A percentile compares a stretch with the other conserved stretches of the same genome.
phyloP scores from a whole-genome alignment of 2,888 invertebrate genomes.

The Tuberolachnus salignus region DNA sequence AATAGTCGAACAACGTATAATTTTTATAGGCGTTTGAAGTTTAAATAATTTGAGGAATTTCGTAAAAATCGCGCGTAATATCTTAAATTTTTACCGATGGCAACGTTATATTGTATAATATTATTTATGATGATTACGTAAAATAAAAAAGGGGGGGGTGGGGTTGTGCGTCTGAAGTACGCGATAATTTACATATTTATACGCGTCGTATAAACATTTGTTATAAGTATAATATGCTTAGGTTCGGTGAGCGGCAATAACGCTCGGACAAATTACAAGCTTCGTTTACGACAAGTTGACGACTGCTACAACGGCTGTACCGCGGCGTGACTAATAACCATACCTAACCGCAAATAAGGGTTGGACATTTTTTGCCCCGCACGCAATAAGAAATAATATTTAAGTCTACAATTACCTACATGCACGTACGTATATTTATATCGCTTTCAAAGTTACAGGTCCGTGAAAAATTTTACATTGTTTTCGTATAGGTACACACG shows the following conservation, averaged over 20 bases:
- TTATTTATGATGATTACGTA: background rate
- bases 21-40: too few relatives aligned
- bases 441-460: conserved; percentile 45
- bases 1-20: too few relatives aligned
- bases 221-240: too few relatives aligned
- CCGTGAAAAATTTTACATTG: conserved; percentile 53
- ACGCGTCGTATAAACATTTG: background rate
- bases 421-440: too few relatives aligned
- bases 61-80: too few relatives aligned
- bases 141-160: too few relatives aligned
- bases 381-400: background rate
- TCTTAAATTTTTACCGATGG: too few relatives aligned
- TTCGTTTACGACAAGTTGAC: conserved; percentile 53
- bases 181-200: conserved; percentile 30
- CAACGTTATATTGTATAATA: too few relatives aligned
- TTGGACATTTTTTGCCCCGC: conserved; percentile 10
- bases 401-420: conserved; percentile 40
- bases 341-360: conserved; percentile 35
- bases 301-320: background rate
- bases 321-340: conserved; percentile 49
- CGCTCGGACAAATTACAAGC: conserved; percentile 45
- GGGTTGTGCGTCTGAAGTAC: too few relatives aligned
- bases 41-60: too few relatives aligned
- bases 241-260: background rate
- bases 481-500: conserved; percentile 3